Evolutionary conservation across 2,113 vertebrate species (phyloP), one percentile per base, ranked within the genome.

Genomic region (Brienomyrus longianalis): DNA sequence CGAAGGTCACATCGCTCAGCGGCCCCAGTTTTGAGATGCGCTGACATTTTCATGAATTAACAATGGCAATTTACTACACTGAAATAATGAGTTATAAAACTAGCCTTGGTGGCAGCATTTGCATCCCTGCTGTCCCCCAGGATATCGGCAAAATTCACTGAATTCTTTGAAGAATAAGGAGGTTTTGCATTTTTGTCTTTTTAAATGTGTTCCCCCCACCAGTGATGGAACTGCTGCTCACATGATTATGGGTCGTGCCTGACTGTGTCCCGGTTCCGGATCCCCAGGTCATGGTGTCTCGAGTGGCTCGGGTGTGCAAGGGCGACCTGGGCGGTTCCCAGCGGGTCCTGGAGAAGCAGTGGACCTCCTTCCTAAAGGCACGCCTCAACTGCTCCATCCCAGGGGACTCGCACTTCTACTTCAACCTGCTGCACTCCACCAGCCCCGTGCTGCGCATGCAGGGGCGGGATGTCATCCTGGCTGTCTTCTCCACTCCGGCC

Each of bases 331-430:
- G 98, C 0, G 98, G 98, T 0, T 99, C 98, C 0, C 98, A 98
- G 88, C 93, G 98, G 0, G 98, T 99, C 83, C 95, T 99, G 92
- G 98, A 99, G 95, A 99, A 98, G 94, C 98, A 99, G 94, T 99
- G 98, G 97, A 99, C 98, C 0, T 99, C 98, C 1, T 99, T 99
- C 94, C 95, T 99, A 90, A 99, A 99, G 93, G 98, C 98, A 0
- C 96, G 98, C 3, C 96, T 99, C 89, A 99, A 99, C 95, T 99
- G 98, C 94, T 99, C 98, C 0, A 96, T 99, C 89, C 98, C 98
- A 0, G 98, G 98, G 0, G 98, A 99, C 87, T 97, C 98, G 0
- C 98, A 99, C 92, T 99, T 99, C 95, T 99, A 99, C 94, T 99
- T 99, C 92, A 99, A 99, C 1, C 96, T 99, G 93, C 97, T 99